Evolutionary conservation across 2,888 invertebrate species (phyloP).

Genomic region (Xiphydria camelus): DNA sequence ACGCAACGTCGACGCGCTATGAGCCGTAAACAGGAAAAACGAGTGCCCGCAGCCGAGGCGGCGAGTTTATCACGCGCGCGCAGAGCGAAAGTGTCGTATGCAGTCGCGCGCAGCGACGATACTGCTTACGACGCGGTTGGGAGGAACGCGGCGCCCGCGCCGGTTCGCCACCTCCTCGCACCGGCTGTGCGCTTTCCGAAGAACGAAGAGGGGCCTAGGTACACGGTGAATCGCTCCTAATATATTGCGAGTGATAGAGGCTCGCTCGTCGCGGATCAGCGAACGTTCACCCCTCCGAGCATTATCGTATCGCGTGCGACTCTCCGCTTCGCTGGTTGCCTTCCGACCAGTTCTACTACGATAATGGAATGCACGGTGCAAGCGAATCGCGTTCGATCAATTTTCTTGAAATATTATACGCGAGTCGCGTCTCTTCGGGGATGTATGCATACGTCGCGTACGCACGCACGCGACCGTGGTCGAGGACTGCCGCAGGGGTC

Average conservation of each 20-base stretch:
- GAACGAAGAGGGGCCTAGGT: background rate
- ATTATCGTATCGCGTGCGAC: background rate
- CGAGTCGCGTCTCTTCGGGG: no score
- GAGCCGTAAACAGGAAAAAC: no score
- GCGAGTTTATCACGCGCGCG: slow-evolving; percentile 1
- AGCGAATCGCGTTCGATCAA: background rate
- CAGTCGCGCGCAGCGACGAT: no score
- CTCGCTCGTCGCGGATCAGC: slow-evolving; percentile 20
- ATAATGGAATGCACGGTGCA: background rate
- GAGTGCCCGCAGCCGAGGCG: no score
- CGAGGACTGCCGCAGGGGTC: slow-evolving; percentile 1
- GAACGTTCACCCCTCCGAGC: slow-evolving; percentile 23
- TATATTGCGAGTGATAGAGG: no score
- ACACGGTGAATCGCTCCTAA: no score
- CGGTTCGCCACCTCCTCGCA: no score
- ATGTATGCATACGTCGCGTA: no score
- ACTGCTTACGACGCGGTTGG: slow-evolving; percentile 8
- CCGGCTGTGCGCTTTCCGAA: no score
- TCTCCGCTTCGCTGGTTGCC: background rate
- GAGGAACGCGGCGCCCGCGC: slow-evolving; percentile 15
- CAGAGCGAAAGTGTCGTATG: slow-evolving; percentile 5
- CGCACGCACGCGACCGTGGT: no score
- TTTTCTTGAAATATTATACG: background rate
- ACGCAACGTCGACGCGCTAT: slow-evolving; percentile 4
- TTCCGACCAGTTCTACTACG: no score